Conservation (phyloP, 1,140 invertebrate species). For the Platorchestia sp. region DNA sequence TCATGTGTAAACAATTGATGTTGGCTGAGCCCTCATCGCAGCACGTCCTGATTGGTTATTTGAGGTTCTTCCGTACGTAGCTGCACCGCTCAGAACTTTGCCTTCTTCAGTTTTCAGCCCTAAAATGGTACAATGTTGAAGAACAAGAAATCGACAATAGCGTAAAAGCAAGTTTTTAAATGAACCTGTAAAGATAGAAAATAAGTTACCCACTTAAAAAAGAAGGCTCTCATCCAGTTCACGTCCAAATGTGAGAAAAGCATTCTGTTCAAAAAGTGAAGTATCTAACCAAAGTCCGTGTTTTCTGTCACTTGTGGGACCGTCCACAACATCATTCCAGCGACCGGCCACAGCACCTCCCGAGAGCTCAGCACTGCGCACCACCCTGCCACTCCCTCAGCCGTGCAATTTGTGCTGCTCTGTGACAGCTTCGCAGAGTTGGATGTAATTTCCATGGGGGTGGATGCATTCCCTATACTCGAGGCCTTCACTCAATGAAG, state of each 20-base stretch:
- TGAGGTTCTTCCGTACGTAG: not conserved
- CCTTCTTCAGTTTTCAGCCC: not conserved
- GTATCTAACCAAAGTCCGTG: not conserved
- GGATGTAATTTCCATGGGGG: not conserved
- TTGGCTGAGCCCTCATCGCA: not conserved
- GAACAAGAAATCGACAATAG: not conserved
- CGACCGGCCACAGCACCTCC: not conserved
- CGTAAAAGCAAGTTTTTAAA: not conserved
- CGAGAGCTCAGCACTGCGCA: not conserved
- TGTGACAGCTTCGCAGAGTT: not conserved
- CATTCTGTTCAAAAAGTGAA: not conserved
- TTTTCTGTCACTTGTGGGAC: not conserved
- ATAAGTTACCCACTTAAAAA: not conserved
- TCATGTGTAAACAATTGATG: not conserved
- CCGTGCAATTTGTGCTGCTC: not conserved
- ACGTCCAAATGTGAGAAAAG: not conserved
- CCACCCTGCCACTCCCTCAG: not conserved
- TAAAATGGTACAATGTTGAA: not conserved
- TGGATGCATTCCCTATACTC: not conserved
- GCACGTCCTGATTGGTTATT: not conserved
- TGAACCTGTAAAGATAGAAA: not conserved
- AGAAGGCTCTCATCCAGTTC: not conserved
- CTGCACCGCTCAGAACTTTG: not conserved
- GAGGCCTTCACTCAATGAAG: not conserved
- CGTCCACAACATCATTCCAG: not conserved